Evolutionary conservation across 2,888 invertebrate species (phyloP).

Genomic region (Teleogryllus oceanicus): DNA sequence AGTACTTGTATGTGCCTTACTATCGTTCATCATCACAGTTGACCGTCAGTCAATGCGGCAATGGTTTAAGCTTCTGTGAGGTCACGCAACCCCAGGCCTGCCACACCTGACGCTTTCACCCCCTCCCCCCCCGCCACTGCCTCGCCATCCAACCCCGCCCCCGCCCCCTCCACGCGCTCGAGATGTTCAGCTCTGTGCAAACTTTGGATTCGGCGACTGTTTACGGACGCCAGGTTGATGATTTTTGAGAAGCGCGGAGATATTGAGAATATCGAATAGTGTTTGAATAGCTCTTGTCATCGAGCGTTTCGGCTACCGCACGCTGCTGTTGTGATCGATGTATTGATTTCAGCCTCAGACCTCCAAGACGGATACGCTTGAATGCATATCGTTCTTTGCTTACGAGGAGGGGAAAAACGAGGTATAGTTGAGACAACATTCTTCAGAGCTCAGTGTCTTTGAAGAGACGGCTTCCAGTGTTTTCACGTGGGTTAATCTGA

Average conservation of each 20-base stretch:
- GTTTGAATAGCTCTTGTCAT: conserved; percentile 8
- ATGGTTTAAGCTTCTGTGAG: no score
- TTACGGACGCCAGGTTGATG: not conserved
- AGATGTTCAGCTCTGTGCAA: not conserved
- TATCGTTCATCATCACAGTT: no score
- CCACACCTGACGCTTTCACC: no score
- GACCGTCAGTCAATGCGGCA: no score
- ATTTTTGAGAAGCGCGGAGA: not conserved
- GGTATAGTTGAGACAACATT: not conserved
- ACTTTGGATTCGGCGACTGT: not conserved
- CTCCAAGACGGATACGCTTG: not conserved
- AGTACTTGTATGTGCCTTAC: no score
- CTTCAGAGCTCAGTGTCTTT: not conserved
- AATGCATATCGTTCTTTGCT: not conserved
- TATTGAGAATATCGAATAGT: not conserved
- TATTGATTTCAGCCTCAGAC: not conserved
- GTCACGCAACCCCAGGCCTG: no score
- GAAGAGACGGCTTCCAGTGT: not conserved
- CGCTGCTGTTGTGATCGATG: not conserved
- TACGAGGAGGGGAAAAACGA: not conserved
- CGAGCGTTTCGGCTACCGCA: conserved; percentile 5
- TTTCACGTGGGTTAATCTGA: not conserved
- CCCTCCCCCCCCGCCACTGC: no score
- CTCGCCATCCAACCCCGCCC: no score
- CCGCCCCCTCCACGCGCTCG: not conserved